Evolutionary conservation across 2,113 vertebrate species (phyloP).

Genomic region (Burhinus bistriatus): DNA sequence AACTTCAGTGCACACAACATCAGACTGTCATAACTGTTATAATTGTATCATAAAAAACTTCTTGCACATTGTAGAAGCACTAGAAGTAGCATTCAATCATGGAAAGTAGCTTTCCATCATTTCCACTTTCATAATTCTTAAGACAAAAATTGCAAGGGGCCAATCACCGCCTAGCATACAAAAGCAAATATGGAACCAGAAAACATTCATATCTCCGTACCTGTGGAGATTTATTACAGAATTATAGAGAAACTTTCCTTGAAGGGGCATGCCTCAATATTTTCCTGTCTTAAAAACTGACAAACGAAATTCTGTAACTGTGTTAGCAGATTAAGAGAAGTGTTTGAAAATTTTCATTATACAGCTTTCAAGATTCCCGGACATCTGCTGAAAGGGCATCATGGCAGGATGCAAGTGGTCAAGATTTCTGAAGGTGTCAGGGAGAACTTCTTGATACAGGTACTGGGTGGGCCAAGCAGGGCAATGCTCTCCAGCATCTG

Average conservation of each 20-base stretch:
- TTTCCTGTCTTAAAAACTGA: not conserved
- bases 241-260: not conserved
- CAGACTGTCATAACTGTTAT: not conserved
- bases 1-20: not conserved
- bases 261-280: not conserved
- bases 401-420: not conserved
- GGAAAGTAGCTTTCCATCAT: not conserved
- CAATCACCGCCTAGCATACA: not conserved
- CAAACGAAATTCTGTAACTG: not conserved
- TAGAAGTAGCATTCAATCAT: not conserved
- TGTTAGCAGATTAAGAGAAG: not conserved
- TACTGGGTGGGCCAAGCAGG: not conserved
- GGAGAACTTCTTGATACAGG: not conserved
- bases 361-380: not conserved
- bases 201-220: not conserved
- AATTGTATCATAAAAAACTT: not conserved
- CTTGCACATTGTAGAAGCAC: not conserved
- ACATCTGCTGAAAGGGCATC: not conserved
- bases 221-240: not conserved
- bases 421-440: not conserved
- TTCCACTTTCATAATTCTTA: not conserved
- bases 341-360: not conserved
- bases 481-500: rapidly evolving
- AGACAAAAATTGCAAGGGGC: not conserved
- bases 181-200: not conserved